Percentiles rank a stretch among this genome's conserved stretches.
Conservation (phyloP, 2,113 vertebrate species). For the Tachuris rubrigastra region DNA sequence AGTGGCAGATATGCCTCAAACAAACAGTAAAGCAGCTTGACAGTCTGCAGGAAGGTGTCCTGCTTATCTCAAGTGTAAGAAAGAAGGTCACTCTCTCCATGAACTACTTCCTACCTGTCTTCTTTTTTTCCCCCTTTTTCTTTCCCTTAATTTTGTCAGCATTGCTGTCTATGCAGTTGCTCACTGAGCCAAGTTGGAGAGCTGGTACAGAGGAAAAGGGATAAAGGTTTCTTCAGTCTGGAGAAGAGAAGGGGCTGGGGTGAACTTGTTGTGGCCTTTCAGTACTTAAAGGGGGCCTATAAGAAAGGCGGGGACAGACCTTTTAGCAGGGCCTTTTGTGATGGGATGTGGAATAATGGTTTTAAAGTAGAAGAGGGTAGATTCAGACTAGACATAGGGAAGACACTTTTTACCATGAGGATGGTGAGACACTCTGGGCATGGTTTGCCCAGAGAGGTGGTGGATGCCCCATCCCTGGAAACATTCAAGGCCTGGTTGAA, state of each 20-base stretch:
- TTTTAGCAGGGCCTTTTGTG: not conserved
- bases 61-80: not conserved
- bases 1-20: not conserved
- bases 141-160: not conserved
- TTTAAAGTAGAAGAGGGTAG: not conserved
- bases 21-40: not conserved
- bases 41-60: not conserved
- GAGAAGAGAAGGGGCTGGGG: not conserved
- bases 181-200: not conserved
- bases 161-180: not conserved
- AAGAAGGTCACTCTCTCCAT: not conserved
- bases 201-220: fast-evolving
- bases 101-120: not conserved
- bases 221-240: not conserved
- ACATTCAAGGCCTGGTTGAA: no score
- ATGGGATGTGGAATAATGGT: not conserved
- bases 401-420: not conserved
- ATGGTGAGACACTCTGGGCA: not conserved
- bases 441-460: not conserved
- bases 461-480: not conserved
- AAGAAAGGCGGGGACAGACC: not conserved
- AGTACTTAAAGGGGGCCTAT: not conserved
- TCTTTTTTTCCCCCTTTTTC: not conserved
- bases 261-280: not conserved
- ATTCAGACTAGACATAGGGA: not conserved